Evolutionary conservation across 1,140 invertebrate genomes (phyloP), one percentile per base, ranked within the genome.

Genomic region (Cataglyphis hispanica): DNA sequence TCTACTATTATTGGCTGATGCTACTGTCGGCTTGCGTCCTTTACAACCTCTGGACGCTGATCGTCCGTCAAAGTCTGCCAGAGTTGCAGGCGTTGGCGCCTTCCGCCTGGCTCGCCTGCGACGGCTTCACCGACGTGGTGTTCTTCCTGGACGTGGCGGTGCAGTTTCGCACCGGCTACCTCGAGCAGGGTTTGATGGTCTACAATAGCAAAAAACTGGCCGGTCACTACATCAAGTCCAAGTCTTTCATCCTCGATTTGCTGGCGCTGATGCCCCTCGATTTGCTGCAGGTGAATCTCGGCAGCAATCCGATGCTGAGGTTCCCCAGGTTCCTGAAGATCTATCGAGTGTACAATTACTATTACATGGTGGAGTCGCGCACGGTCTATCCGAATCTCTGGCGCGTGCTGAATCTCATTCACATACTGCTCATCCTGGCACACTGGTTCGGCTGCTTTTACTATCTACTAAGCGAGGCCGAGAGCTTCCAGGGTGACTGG

Each of bases 391-490:
- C 99, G 5, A 99, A 99, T 95, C 96, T 99, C 91, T 99, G 98
- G 98, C 96, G 99, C n/a, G 98, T 99, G 31, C 96, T 99, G 85
- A 99, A 99, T 95, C 95, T 99, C 34, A 98, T 99, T 85, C 99
- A 99, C 94, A 99, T 99, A 90, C 96, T 99, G 50, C 96, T 99
- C 85, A 98, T 99, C 88, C 96, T 99, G 85, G 98, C 98, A 27
- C 99, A 99, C 93, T 99, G 98, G 98, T 99, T 99, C 93, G 98
- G 98, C 50, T 99, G 98, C 93, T 99, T 99, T 95, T 99, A 99
- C 95, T 99, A 98, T 95, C 95, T 99, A 84, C 96, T 99, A 31
- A 99, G 98, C 6, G 98, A 99, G 93, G 97, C 97, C 34, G 98
- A 99, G 95, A 97, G 97, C 2, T 99, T 99, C 94, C 94, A 97